These are phyloP conservation scores for Nymphalis polychloros DNA, from an alignment of 2,888 invertebrate genomes.

Conservation along the genomic window DNA sequence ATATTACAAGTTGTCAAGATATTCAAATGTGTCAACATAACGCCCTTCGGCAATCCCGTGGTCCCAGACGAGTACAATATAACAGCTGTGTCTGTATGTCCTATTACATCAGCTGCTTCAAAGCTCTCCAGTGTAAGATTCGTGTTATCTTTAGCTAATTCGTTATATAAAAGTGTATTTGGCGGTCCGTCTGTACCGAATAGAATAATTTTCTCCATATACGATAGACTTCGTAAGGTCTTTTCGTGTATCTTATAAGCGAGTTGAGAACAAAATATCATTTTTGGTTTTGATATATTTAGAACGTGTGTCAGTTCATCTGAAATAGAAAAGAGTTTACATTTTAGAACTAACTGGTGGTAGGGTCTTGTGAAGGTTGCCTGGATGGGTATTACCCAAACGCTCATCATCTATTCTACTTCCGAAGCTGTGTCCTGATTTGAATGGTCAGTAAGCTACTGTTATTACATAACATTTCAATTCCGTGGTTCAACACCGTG, in stretches of 20 bases:
- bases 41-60: slow-evolving; percentile 47
- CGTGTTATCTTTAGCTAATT: slow-evolving; percentile 44
- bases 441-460: background rate
- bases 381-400: too few relatives aligned
- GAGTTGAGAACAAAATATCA: slow-evolving; percentile 56
- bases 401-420: too few relatives aligned
- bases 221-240: slow-evolving; percentile 44
- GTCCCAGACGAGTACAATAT: slow-evolving; percentile 48
- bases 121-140: slow-evolving; percentile 37
- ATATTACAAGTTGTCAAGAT: slow-evolving; percentile 33
- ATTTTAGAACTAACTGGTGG: too few relatives aligned
- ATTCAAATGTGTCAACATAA: slow-evolving; percentile 45
- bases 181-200: slow-evolving; percentile 49
- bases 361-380: too few relatives aligned
- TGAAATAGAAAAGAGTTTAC: slow-evolving; percentile 39
- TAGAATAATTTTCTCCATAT: slow-evolving; percentile 52
- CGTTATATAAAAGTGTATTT: slow-evolving; percentile 48
- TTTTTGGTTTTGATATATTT: slow-evolving; percentile 61
- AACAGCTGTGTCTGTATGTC: slow-evolving; percentile 41
- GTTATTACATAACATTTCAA: too few relatives aligned
- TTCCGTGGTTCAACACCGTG: too few relatives aligned
- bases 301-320: slow-evolving; percentile 60
- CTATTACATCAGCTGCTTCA: slow-evolving; percentile 37
- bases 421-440: background rate
- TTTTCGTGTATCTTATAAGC: slow-evolving; percentile 50